Conservation (phyloP, 2,113 vertebrate species). For the Ictidomys tridecemlineatus region DNA sequence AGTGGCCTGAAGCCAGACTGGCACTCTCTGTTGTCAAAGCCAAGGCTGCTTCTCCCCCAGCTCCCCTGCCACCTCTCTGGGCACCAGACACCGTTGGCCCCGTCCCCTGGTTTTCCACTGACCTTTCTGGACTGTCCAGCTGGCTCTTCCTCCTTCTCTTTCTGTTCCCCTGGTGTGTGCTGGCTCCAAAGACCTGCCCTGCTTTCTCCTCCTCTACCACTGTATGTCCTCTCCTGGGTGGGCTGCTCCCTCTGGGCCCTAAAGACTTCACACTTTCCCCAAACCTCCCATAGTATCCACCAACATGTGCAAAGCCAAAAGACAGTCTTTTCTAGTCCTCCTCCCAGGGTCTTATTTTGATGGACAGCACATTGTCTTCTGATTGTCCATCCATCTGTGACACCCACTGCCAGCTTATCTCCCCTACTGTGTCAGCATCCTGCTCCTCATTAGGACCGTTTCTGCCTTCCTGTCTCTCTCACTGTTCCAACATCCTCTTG, state of each 20-base stretch:
- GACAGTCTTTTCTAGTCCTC: not conserved
- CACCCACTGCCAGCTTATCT: not conserved
- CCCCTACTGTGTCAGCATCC: not conserved
- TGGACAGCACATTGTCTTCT: fast-evolving
- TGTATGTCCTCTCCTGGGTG: not conserved
- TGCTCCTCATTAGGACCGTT: not conserved
- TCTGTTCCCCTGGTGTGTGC: not conserved
- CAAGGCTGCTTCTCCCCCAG: not conserved
- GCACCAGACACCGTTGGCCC: fast-evolving
- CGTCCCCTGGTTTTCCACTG: not conserved
- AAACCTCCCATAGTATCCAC: too few relatives aligned
- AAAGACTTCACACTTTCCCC: too few relatives aligned
- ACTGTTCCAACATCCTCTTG: not conserved
- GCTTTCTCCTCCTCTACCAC: not conserved
- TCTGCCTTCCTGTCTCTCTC: not conserved
- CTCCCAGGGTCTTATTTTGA: not conserved
- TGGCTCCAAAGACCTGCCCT: too few relatives aligned
- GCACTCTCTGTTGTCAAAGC: not conserved
- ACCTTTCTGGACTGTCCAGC: not conserved
- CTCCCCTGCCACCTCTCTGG: fast-evolving
- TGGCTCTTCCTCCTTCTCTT: not conserved
- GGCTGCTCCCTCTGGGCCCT: not conserved
- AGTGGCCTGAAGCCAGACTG: not conserved
- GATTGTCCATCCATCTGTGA: too few relatives aligned
- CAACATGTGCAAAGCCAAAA: too few relatives aligned